phyloP scores from a whole-genome alignment of 2,113 vertebrate genomes.

The Oreamnos americanus region DNA sequence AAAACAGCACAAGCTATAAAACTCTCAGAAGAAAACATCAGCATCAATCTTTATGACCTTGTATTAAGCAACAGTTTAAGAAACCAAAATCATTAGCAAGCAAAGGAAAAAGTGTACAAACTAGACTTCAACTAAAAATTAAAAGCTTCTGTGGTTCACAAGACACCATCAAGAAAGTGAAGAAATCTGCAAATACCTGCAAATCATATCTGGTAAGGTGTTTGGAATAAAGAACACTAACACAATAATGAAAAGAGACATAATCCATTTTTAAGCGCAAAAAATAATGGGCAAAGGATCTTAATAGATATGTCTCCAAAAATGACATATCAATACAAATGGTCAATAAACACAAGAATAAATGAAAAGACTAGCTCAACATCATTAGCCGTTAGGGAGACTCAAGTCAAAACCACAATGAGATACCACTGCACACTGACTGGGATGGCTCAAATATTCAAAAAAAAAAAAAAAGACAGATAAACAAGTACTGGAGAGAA shows the following conservation, averaged over 20 bases:
- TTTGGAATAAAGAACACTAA: not conserved
- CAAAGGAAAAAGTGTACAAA: not conserved
- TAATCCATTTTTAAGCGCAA: not conserved
- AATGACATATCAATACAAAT: not conserved
- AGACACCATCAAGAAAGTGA: not conserved
- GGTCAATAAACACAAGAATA: not conserved
- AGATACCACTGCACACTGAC: not conserved
- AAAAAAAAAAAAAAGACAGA: not conserved
- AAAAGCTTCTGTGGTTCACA: not conserved
- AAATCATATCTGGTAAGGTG: not conserved
- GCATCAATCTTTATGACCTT: not conserved
- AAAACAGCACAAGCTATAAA: not conserved
- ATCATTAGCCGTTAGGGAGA: not conserved
- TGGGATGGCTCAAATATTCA: not conserved
- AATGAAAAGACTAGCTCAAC: not conserved
- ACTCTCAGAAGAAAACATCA: not conserved
- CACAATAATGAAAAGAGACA: not conserved
- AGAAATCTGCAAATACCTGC: not conserved
- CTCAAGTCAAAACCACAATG: not conserved
- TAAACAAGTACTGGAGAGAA: not conserved
- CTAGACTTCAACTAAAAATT: not conserved
- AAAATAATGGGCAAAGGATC: not conserved
- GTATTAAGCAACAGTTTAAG: not conserved
- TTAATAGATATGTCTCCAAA: not conserved
- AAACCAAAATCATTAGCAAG: not conserved